Percentiles rank a stretch among this genome's conserved stretches.
These are phyloP conservation scores for Meteorus sp. DNA, from an alignment of 1,140 invertebrate species.

Conservation along the genomic window DNA sequence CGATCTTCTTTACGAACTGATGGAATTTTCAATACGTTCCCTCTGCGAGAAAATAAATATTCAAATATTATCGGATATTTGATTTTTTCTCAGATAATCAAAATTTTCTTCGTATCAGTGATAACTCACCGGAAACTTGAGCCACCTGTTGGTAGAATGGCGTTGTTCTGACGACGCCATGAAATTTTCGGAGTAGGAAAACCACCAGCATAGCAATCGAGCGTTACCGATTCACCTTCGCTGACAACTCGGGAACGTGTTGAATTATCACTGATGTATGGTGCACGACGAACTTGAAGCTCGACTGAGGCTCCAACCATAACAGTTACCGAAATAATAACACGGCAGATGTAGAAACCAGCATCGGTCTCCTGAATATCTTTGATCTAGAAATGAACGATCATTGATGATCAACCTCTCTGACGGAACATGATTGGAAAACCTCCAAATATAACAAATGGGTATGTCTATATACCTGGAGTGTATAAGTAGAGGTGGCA, in stretches of 20 bases:
- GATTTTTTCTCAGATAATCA: background rate
- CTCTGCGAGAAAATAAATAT: constrained; percentile 61
- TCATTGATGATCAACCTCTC: background rate
- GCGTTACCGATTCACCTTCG: constrained; percentile 75
- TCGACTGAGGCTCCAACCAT: constrained; percentile 82
- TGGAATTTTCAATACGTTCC: constrained; percentile 81
- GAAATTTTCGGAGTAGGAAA: constrained; percentile 82
- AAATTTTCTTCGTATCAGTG: no score
- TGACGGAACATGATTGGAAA: background rate
- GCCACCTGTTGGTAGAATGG: constrained; percentile 85
- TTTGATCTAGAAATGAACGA: constrained; percentile 71
- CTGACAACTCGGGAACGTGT: constrained; percentile 83
- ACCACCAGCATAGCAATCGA: constrained; percentile 87
- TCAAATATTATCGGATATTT: no score
- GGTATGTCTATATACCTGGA: constrained; percentile 67
- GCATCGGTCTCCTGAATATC: constrained; percentile 94
- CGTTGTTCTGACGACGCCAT: constrained; percentile 92
- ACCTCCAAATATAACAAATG: background rate
- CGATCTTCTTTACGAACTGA: constrained; percentile 83
- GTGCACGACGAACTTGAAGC: constrained; percentile 80
- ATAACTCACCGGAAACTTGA: constrained; percentile 67
- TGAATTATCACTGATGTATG: constrained; percentile 91
- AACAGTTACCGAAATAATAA: constrained; percentile 77
- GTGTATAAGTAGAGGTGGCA: constrained; percentile 75
- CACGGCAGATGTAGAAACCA: constrained; percentile 84